These are phyloP conservation scores for Apocrypta bakeri DNA, from an alignment of 1,140 invertebrate genomes.

Conservation along the genomic window DNA sequence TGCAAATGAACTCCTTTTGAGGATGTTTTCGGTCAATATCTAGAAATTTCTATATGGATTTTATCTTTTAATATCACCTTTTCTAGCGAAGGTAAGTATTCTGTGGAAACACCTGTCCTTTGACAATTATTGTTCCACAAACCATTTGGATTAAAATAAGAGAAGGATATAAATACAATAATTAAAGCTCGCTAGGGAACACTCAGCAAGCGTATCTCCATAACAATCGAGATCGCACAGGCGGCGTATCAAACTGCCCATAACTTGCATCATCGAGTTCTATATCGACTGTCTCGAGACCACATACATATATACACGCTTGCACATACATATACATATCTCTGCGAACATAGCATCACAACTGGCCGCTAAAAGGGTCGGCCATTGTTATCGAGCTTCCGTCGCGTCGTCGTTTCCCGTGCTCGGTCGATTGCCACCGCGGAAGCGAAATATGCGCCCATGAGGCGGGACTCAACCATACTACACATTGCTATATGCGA, in stretches of 20 bases:
- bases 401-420: slow-evolving; percentile 38
- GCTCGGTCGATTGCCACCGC: slow-evolving; percentile 7
- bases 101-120: too few relatives aligned
- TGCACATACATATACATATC: not conserved
- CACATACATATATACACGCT: not conserved
- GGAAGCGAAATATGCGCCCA: slow-evolving; percentile 16
- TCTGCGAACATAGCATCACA: not conserved
- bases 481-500: not conserved
- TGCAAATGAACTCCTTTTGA: too few relatives aligned
- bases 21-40: too few relatives aligned
- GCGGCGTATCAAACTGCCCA: slow-evolving; percentile 33
- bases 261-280: slow-evolving; percentile 55
- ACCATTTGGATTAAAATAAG: too few relatives aligned
- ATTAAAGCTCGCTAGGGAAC: not conserved
- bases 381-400: slow-evolving; percentile 26
- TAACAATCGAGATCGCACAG: not conserved
- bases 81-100: too few relatives aligned
- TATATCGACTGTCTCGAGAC: slow-evolving; percentile 32
- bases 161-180: not conserved
- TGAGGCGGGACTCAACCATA: not conserved
- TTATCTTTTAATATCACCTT: too few relatives aligned
- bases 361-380: slow-evolving; percentile 5
- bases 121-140: too few relatives aligned
- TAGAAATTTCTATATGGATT: too few relatives aligned
- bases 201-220: not conserved